These are phyloP conservation scores for Monopis laevigella DNA, from an alignment of 2,888 invertebrate species.

Conservation along the genomic window DNA sequence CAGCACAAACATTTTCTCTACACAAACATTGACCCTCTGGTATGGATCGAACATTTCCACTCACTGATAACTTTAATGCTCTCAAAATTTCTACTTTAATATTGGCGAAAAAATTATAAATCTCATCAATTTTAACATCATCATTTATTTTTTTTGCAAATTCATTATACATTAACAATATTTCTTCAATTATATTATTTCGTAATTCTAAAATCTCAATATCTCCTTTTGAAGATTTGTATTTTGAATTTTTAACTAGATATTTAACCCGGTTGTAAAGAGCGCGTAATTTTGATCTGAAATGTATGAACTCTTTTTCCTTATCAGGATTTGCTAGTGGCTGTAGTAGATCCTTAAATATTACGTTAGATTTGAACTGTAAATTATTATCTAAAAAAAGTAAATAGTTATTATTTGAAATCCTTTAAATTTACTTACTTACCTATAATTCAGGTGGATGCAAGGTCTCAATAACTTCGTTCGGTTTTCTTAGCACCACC, in stretches of 20 bases:
- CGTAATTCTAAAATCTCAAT: conserved; percentile 21
- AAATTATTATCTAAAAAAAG: conserved; percentile 16
- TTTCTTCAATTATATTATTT: not conserved
- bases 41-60: conserved; percentile 36
- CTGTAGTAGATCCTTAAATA: conserved; percentile 30
- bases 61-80: conserved; percentile 38
- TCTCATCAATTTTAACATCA: conserved; percentile 26
- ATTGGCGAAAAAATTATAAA: conserved; percentile 28
- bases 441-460: too few relatives aligned
- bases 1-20: conserved; percentile 29
- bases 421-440: too few relatives aligned
- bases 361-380: conserved; percentile 30
- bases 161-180: conserved; percentile 24
- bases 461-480: too few relatives aligned
- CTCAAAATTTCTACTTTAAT: conserved; percentile 33
- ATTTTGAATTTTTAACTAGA: conserved; percentile 26
- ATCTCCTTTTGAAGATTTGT: conserved; percentile 22
- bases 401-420: not conserved
- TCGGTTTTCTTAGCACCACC: too few relatives aligned
- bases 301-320: conserved; percentile 22
- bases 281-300: conserved; percentile 24
- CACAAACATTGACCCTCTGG: conserved; percentile 34
- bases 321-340: conserved; percentile 27
- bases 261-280: conserved; percentile 26
- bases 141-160: conserved; percentile 20